A percentile compares a stretch with the other conserved stretches of the same genome.
Evolutionary conservation across 2,113 vertebrate genomes (phyloP).

Genomic region (Lonchura striata): DNA sequence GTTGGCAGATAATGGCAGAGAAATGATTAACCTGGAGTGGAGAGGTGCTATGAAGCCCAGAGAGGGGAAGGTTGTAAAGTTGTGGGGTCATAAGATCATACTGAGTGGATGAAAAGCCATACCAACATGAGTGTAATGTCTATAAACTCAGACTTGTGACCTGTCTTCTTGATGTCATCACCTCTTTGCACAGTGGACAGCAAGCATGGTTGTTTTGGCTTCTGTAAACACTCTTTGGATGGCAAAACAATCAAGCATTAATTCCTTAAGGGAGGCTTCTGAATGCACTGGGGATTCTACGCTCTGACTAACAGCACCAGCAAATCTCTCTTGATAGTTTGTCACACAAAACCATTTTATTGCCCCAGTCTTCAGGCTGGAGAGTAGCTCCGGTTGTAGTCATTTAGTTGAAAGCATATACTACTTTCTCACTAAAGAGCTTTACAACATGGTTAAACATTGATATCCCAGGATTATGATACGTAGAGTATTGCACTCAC

Average conservation of each 20-base stretch:
- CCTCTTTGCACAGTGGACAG: constrained; percentile 61
- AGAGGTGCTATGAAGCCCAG: constrained; percentile 72
- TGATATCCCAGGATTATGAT: constrained; percentile 16
- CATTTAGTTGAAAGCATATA: neutral
- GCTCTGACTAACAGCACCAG: constrained; percentile 8
- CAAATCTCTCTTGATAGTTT: constrained; percentile 45
- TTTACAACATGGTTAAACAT: constrained; percentile 39
- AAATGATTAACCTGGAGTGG: constrained; percentile 91
- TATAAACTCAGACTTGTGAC: constrained; percentile 73
- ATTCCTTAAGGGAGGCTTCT: constrained; percentile 59
- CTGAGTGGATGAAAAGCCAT: constrained; percentile 66
- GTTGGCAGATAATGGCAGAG: constrained; percentile 84
- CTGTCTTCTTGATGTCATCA: constrained; percentile 62
- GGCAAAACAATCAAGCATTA: constrained; percentile 71
- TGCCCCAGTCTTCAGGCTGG: constrained; percentile 6
- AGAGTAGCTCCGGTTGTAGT: neutral
- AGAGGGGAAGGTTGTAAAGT: constrained; percentile 77
- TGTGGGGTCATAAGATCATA: constrained; percentile 73
- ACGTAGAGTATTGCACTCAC: neutral
- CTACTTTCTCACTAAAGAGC: constrained; percentile 3
- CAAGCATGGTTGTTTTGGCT: constrained; percentile 58
- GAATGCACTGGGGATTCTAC: constrained; percentile 25
- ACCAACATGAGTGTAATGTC: constrained; percentile 63
- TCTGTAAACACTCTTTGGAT: constrained; percentile 69
- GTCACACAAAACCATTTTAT: constrained; percentile 61